Base-by-base conservation (phyloP, 2,113 vertebrate genomes). In the Calcarius ornatus region DNA sequence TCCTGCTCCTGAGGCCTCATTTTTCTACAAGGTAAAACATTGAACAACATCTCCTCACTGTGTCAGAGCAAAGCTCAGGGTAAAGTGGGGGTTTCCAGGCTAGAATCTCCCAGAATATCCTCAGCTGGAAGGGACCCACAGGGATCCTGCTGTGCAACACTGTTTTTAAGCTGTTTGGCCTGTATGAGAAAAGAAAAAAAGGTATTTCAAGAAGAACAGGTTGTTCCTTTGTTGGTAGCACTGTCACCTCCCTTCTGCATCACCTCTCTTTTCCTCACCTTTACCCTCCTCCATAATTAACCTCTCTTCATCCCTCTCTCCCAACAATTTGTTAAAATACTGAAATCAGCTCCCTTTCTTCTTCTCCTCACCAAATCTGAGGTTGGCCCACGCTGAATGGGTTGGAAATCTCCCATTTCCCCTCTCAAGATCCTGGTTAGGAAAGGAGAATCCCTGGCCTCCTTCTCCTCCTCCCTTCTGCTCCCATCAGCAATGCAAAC, bases 201-300 rank as follows among this genome's bases (percentile, higher is more conserved):
- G 8, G 12, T 22, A 31, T 45, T 91, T 64, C 50, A 78, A 48
- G 19, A 48, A 35, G 40, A 85, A 72, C 7, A 13, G 60, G n/a
- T n/a, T 35, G 31, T 14, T 78, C 47, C 76, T 68, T 18, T 5
- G 1, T 3, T 12, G 2, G n/a, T 0, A 75, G 12, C 14, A 5
- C 56, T n/a, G 43, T 13, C 65, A 56, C 53, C 61, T 57, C 76
- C 43, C 38, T 57, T 77, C 48, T 38, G 4, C 2, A 20, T 7
- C 86, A 86, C 28, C 28, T 70, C 47, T 48, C 50, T 56, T 9
- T 3, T 40, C 77, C 57, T 69, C 72, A 18, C 35, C 70, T 69
- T 56, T 24, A 3, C 27, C 43, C 38, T 75, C 65, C 85, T 35
- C 73, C 54, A 23, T 1, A 6, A 82, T 94, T 48, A 59, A 73